Evolutionary conservation across 2,113 vertebrate species (phyloP).

Genomic region (Edolisoma coerulescens): DNA sequence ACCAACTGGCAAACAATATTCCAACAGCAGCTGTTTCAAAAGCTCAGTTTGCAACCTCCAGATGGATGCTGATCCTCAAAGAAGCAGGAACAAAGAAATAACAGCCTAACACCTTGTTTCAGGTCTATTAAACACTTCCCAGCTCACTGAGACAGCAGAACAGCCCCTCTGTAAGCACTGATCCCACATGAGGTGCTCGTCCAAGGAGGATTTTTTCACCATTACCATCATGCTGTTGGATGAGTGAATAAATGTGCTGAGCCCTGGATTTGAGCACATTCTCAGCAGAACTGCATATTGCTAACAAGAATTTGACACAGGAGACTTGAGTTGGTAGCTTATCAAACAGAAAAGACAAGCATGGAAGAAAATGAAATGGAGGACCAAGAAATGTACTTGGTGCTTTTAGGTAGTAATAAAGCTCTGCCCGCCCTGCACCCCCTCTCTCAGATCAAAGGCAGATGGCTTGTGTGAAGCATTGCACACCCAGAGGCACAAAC

Average conservation of each 20-base stretch:
- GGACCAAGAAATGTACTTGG: neutral
- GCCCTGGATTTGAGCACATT: neutral
- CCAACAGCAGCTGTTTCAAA: neutral
- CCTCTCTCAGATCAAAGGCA: neutral
- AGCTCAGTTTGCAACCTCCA: neutral
- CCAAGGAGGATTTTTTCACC: neutral
- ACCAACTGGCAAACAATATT: neutral
- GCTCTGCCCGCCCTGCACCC: accelerated
- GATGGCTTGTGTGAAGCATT: neutral
- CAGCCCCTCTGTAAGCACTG: neutral
- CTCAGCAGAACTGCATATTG: neutral
- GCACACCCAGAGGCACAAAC: neutral
- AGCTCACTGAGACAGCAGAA: neutral
- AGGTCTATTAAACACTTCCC: neutral
- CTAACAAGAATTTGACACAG: neutral
- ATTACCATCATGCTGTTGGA: neutral
- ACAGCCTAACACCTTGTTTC: neutral
- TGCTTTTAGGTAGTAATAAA: neutral
- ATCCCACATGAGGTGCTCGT: neutral
- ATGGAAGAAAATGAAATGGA: neutral
- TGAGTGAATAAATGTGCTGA: neutral
- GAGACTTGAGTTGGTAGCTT: neutral
- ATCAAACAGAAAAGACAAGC: neutral
- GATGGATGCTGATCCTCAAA: neutral
- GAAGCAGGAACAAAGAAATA: neutral